phyloP scores from a whole-genome alignment of 2,113 vertebrate genomes.

The Haemorhous mexicanus region DNA sequence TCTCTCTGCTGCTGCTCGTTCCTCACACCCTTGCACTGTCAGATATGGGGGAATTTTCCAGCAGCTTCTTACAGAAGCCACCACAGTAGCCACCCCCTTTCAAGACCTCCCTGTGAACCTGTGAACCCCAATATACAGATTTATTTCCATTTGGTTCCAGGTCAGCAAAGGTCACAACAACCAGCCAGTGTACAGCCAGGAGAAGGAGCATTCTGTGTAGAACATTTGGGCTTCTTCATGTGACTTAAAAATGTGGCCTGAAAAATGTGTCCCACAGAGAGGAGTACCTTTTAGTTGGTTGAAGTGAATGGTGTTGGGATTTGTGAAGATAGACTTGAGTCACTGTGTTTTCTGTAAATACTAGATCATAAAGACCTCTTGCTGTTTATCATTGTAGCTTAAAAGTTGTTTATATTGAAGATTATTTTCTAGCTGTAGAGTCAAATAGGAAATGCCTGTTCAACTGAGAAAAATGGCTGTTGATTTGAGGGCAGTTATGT shows the following conservation, averaged over 20 bases:
- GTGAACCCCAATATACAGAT: background rate
- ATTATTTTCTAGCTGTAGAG: background rate
- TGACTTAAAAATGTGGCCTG: background rate
- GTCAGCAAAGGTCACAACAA: background rate
- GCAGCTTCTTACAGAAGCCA: background rate
- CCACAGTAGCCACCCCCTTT: background rate
- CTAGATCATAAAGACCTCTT: background rate
- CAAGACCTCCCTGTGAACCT: background rate
- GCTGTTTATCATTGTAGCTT: background rate
- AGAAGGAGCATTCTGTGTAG: background rate
- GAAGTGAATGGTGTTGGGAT: background rate
- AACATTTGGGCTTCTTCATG: background rate
- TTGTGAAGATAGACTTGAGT: background rate
- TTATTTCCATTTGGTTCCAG: background rate
- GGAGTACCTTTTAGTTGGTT: background rate
- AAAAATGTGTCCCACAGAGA: background rate
- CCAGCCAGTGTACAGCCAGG: too few species aligned
- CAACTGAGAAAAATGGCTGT: background rate
- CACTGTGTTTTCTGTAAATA: background rate
- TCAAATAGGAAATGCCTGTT: background rate
- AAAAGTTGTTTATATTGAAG: background rate
- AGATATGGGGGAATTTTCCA: background rate
- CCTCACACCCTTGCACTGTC: background rate
- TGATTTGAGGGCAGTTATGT: background rate
- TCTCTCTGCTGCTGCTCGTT: background rate